Percentiles rank a stretch among this genome's conserved stretches.
phyloP scores from a whole-genome alignment of 2,113 vertebrate species.

The Struthidea cinerea region DNA sequence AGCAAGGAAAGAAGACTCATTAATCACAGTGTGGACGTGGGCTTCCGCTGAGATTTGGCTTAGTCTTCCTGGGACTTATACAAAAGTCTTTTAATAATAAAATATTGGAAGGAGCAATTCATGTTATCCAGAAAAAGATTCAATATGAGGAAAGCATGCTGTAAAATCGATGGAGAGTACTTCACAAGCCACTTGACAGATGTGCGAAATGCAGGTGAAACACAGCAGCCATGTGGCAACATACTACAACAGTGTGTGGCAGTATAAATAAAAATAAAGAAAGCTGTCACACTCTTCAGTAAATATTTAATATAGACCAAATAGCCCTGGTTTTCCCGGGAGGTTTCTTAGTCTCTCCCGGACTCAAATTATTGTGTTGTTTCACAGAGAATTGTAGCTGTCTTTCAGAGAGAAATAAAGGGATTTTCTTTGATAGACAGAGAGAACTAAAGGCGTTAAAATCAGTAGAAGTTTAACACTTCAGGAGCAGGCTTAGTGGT shows the following conservation, averaged over 20 bases:
- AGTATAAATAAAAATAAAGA: not conserved
- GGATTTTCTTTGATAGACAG: not conserved
- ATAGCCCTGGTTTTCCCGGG: not conserved
- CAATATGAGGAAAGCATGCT: not conserved
- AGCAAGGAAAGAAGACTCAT: not conserved
- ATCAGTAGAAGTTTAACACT: not conserved
- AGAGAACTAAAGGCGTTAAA: not conserved
- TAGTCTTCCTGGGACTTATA: not conserved
- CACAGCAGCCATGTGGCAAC: not conserved
- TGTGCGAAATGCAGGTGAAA: not conserved
- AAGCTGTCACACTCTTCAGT: not conserved
- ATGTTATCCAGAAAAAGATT: not conserved
- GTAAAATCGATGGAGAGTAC: not conserved
- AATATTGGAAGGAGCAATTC: not conserved
- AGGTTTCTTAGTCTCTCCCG: not conserved
- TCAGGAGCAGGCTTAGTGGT: not conserved
- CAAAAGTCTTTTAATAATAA: not conserved
- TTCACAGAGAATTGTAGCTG: not conserved
- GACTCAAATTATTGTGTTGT: not conserved
- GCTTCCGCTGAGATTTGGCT: not conserved
- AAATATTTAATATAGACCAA: not conserved
- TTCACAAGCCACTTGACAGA: not conserved
- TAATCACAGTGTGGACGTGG: fast-evolving
- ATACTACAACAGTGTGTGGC: not conserved
- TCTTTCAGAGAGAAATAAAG: not conserved